These are phyloP conservation scores for Mystacornis crossleyi DNA, from an alignment of 2,113 vertebrate species.

Conservation along the genomic window DNA sequence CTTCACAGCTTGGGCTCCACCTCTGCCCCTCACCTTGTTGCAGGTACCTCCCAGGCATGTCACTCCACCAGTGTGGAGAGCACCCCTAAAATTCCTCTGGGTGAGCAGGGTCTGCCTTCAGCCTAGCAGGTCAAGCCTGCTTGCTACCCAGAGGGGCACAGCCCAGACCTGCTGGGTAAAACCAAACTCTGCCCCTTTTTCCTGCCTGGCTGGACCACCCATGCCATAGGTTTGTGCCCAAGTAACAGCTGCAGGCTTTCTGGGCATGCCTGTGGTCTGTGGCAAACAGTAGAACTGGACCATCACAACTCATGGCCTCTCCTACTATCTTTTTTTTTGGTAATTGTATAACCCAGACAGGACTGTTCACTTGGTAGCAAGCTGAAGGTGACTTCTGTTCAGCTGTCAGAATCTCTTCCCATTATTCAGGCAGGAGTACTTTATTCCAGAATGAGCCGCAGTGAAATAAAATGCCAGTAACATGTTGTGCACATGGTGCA, in stretches of 20 bases:
- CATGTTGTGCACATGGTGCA: fast-evolving
- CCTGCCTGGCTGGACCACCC: background rate
- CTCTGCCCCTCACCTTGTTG: background rate
- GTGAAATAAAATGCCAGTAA: background rate
- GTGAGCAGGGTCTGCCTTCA: background rate
- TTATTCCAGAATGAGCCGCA: background rate
- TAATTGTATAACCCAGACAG: background rate
- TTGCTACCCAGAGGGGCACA: background rate
- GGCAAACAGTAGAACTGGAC: background rate
- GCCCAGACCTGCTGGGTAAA: background rate
- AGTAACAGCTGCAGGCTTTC: background rate
- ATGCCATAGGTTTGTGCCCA: fast-evolving
- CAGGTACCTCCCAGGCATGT: background rate
- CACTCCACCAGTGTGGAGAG: background rate
- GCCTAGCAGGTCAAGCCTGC: background rate
- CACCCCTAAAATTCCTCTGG: background rate
- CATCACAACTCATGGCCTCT: background rate
- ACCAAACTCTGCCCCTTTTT: background rate
- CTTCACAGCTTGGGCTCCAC: background rate
- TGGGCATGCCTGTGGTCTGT: background rate
- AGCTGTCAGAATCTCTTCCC: background rate
- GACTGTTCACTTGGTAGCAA: background rate
- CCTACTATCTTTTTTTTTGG: background rate
- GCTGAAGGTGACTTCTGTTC: background rate
- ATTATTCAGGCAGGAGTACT: background rate